Percentiles rank a stretch among this genome's conserved stretches.
These are phyloP conservation scores for Acleris laterana DNA, from an alignment of 2,888 invertebrate species.

Conservation along the genomic window DNA sequence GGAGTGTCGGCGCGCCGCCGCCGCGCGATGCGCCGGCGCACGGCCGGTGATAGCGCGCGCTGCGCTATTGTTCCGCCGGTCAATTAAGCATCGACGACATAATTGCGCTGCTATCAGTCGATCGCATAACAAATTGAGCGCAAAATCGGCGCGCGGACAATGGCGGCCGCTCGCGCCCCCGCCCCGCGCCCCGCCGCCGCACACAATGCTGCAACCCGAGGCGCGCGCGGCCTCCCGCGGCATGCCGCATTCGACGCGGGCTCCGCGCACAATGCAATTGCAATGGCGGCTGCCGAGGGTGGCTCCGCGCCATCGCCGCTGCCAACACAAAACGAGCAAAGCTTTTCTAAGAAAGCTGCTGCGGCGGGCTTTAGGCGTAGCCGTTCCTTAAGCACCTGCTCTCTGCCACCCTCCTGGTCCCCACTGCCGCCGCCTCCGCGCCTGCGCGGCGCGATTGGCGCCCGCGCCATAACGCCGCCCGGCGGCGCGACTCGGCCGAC, in stretches of 20 bases:
- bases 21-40: not conserved
- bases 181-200: slow-evolving; percentile 54
- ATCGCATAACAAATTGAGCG: slow-evolving; percentile 72
- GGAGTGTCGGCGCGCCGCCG: not conserved
- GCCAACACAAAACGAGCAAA: slow-evolving; percentile 22
- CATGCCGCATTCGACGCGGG: slow-evolving; percentile 56
- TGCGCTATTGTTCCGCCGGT: slow-evolving; percentile 41
- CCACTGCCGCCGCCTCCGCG: not conserved
- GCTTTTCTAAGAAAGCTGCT: slow-evolving; percentile 17
- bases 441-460: slow-evolving; percentile 14
- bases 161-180: slow-evolving; percentile 46
- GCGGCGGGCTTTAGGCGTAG: slow-evolving; percentile 23
- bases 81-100: slow-evolving; percentile 59
- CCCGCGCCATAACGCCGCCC: slow-evolving; percentile 4
- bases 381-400: slow-evolving; percentile 1
- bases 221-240: slow-evolving; percentile 49
- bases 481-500: not conserved
- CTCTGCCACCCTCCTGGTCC: slow-evolving; percentile 24
- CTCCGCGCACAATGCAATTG: slow-evolving; percentile 42
- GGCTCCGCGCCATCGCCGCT: slow-evolving; percentile 26
- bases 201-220: slow-evolving; percentile 71
- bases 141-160: slow-evolving; percentile 54
- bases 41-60: not conserved
- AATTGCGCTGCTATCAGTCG: slow-evolving; percentile 53
- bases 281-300: slow-evolving; percentile 39